phyloP scores from a whole-genome alignment of 1,140 invertebrate species.

The Plodia interpunctella region DNA sequence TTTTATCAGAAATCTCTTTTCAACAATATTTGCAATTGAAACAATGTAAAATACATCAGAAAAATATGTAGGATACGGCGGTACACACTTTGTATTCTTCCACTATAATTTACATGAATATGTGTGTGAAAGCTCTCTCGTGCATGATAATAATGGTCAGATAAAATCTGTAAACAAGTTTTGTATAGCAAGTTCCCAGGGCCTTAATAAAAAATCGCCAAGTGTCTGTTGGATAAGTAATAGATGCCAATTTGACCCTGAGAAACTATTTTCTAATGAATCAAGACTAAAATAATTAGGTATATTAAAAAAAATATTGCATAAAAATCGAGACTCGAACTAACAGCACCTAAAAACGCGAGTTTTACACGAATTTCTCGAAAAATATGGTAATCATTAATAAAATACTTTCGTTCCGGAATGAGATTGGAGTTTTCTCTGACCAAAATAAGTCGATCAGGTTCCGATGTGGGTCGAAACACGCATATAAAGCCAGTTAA shows the following conservation, averaged over 20 bases:
- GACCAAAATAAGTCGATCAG: slow-evolving; percentile 3
- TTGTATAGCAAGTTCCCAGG: neutral
- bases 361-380: neutral
- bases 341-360: no score
- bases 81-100: neutral
- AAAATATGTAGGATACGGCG: no score
- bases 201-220: no score
- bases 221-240: no score
- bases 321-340: no score
- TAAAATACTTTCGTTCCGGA: slow-evolving; percentile 2
- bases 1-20: no score
- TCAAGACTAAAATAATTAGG: no score
- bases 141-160: neutral
- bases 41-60: no score
- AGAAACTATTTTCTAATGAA: no score
- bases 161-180: slow-evolving; percentile 4
- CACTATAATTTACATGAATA: neutral
- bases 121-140: neutral
- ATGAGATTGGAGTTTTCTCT: neutral
- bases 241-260: no score
- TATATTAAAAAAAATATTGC: no score
- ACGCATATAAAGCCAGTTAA: neutral
- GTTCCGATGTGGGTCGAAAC: neutral
- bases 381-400: neutral
- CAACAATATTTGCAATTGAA: no score